Evolutionary conservation across 2,797 vertebrate genomes (phyloP), one percentile per base, ranked within the genome.

Genomic region (Zalophus californianus): DNA sequence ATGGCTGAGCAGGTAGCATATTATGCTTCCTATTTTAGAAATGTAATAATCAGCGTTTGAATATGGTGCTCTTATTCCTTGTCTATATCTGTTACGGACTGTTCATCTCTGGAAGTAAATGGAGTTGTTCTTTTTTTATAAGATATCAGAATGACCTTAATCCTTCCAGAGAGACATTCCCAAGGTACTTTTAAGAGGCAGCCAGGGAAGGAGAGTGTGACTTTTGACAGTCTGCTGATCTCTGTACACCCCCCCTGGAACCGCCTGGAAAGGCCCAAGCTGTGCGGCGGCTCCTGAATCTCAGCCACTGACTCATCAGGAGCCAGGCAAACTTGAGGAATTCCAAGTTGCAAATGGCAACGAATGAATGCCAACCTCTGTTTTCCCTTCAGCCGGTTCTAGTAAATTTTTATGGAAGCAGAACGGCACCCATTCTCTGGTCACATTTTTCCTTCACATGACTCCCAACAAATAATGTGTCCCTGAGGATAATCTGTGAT

Each of bases 281-380:
- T 77, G 66, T 11, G 16, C 79, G 16, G 3, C 66, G 86, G 75
- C 64, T 77, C 21, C 91, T n/a, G 2, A 41, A 91, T 48, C 54
- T 85, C 3, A 93, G 82, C 12, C 89, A 78, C 90, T 98, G 93
- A 97, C 75, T 88, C 95, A 96, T 3, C 48, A 21, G 58, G 66
- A 44, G 41, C 62, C 85, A 50, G 62, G 73, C 60, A 54, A 54
- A 75, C 20, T 41, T 93, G 73, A 85, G 73, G 85, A 84, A 86
- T 96, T 97, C 44, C 41, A 93, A 32, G 41, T 73, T 12, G 2
- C 21, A 78, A 62, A 94, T 78, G 58, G 64, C 75, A 94, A 23
- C 7, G 23, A 77, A 93, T 95, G 86, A 96, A 97, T 96, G 58
- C 0, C 13, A 58, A 85, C 77, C 86, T 93, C 88, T 96, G 75